These are phyloP conservation scores for Dione juno DNA, from an alignment of 2,888 invertebrate genomes.

Conservation along the genomic window DNA sequence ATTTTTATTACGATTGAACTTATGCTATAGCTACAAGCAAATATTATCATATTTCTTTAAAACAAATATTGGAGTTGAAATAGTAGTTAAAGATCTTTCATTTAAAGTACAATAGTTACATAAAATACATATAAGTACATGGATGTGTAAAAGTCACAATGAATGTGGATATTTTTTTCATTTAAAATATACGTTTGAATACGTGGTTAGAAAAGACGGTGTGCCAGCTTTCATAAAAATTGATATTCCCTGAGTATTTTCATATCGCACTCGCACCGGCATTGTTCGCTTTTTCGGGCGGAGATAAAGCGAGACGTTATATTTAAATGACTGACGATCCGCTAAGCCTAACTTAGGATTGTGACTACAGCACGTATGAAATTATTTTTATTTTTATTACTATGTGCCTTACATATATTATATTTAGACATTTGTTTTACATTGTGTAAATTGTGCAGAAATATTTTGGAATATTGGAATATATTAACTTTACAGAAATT, in stretches of 20 bases:
- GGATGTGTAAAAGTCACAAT: not conserved
- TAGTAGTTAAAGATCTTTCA: not conserved
- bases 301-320: constrained; percentile 21
- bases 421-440: no score
- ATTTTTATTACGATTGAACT: no score
- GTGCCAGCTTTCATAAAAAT: constrained; percentile 22
- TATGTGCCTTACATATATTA: no score
- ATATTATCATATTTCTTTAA: no score
- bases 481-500: no score
- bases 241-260: constrained; percentile 23
- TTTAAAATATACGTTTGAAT: constrained; percentile 9
- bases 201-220: constrained; percentile 9
- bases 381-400: not conserved
- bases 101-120: not conserved
- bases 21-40: no score
- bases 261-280: constrained; percentile 12
- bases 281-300: constrained; percentile 21
- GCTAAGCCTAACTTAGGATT: not conserved
- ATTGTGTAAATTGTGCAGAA: not conserved
- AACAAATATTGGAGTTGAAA: no score
- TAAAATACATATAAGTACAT: not conserved
- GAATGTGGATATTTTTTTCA: not conserved
- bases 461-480: not conserved
- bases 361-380: not conserved
- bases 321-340: constrained; percentile 21